Evolutionary conservation across 2,797 vertebrate species (phyloP).

Genomic region (Lacerta agilis): DNA sequence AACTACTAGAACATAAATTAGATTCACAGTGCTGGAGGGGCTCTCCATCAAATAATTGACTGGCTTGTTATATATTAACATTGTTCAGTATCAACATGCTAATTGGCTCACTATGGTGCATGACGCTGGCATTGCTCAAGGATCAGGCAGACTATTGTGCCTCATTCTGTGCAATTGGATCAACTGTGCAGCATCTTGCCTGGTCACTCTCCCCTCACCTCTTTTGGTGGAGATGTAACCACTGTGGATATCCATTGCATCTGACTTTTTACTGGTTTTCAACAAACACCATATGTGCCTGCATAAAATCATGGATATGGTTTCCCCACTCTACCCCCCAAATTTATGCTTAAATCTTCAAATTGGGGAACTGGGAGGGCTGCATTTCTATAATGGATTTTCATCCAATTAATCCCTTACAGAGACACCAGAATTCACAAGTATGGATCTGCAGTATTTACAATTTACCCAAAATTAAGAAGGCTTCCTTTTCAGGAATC

Average conservation of each 20-base stretch:
- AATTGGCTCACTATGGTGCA: background rate
- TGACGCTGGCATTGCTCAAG: background rate
- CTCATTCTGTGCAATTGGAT: background rate
- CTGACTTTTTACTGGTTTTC: background rate
- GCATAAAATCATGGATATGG: background rate
- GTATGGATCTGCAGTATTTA: background rate
- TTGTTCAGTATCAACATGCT: background rate
- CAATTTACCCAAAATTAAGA: background rate
- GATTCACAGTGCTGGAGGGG: background rate
- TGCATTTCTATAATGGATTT: background rate
- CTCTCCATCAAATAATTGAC: slow-evolving; percentile 7
- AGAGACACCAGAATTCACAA: background rate
- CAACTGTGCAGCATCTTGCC: background rate
- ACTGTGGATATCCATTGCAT: background rate
- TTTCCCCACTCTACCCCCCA: background rate
- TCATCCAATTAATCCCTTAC: background rate
- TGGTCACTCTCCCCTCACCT: background rate
- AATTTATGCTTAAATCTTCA: background rate
- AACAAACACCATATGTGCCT: background rate
- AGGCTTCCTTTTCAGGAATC: background rate
- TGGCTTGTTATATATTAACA: background rate
- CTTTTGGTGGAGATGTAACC: background rate
- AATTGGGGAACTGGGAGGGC: background rate
- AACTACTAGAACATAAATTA: slow-evolving; percentile 1
- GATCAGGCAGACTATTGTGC: background rate